Conservation (phyloP, 37 sponge, comb jelly and placozoan species). For the Ianthella basta region DNA sequence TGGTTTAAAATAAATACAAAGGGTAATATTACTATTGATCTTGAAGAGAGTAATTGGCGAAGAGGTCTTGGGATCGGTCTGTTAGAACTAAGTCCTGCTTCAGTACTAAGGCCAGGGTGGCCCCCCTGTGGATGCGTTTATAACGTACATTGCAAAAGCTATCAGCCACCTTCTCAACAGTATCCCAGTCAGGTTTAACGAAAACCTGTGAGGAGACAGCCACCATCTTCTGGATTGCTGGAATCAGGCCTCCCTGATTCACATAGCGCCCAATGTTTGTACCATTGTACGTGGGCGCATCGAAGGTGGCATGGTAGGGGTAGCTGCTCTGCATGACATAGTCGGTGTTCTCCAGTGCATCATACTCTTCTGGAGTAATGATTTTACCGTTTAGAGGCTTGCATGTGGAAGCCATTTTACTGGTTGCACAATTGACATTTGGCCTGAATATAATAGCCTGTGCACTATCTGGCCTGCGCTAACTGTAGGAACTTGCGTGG, state of each 20-base stretch:
- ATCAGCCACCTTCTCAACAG: background rate
- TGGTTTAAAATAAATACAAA: too few species aligned
- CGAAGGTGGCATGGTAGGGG: background rate
- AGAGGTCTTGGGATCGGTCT: background rate
- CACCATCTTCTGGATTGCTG: slow-evolving; percentile 2
- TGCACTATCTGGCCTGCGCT: too few species aligned
- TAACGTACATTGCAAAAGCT: background rate
- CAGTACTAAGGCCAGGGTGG: background rate
- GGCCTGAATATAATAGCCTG: too few species aligned
- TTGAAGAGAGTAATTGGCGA: background rate
- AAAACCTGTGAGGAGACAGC: background rate
- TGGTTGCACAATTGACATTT: too few species aligned
- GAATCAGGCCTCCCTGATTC: slow-evolving; percentile 7
- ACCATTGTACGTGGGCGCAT: background rate
- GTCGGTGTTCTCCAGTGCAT: background rate
- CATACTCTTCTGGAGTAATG: background rate
- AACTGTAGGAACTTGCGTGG: too few species aligned
- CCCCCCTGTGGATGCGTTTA: too few species aligned
- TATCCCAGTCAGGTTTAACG: background rate
- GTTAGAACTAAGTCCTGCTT: background rate
- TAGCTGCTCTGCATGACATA: too few species aligned
- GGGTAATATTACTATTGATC: too few species aligned
- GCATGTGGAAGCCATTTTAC: too few species aligned
- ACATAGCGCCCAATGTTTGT: slow-evolving; percentile 3
- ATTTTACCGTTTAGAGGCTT: too few species aligned